Base-by-base conservation (phyloP, 1,140 invertebrate species). In the Drosophila tsacasi region DNA sequence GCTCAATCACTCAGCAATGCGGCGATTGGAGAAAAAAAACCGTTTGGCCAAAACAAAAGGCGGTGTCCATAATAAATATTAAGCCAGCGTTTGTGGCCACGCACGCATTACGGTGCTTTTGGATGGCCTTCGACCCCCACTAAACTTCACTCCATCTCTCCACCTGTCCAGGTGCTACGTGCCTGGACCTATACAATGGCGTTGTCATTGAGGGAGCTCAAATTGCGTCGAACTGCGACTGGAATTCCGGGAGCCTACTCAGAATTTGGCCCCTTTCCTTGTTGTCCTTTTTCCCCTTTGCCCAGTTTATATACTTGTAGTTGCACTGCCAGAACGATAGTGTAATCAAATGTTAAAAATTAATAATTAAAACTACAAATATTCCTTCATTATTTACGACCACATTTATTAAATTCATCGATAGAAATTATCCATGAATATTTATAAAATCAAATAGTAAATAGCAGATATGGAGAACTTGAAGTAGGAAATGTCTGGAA, bases 11-110 rank as follows among this genome's bases (percentile, higher is more conserved):
- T 76, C 60, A 59, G 46, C 69, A 37, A 58, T 32, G 17, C 40
- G 21, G 68, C 57, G 44, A 57, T 59, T 66, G 44, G 25, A 50
- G 50, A 59, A 62, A 69, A 62, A 32, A 49, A 52, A 25, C 5
- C 13, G 17, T 59, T 59, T 21, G 57, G 58, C 12, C 27, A 65
- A 65, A 67, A 30, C 17, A 47, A 39, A 35, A 23, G 42, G 23
- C 39, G 5, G 27, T 30, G 66, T 73, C 66, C 69, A 60, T 72
- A 73, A 60, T 60, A 73, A 60, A 73, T 73, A 44, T 72, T 71
- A 35, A 73, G 66, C 66, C 65, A 59, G 32, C 44, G 52, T 27
- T 73, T 71, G 65, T 71, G 67, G 62, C 61, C 62, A 67, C 39
- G 67, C 67, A 71, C 62, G 67, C 67, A 71, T 67, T 71, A 37